phyloP scores from a whole-genome alignment of 1,140 invertebrate species.

The Saccostrea echinata region DNA sequence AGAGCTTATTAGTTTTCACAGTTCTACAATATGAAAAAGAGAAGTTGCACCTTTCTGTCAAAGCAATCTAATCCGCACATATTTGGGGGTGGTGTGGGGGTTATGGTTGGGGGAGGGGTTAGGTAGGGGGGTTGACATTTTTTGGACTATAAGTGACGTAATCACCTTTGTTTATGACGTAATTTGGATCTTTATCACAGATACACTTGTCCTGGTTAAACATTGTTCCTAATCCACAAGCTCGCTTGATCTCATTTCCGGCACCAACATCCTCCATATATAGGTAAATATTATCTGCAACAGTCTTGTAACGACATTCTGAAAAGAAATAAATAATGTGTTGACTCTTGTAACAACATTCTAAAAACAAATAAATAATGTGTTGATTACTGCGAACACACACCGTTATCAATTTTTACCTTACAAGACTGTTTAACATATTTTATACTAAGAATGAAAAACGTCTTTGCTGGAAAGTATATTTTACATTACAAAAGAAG shows the following conservation, averaged over 20 bases:
- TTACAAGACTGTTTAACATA: not conserved
- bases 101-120: too few species aligned
- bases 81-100: too few species aligned
- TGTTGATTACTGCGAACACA: not conserved
- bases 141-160: not conserved
- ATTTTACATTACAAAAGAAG: too few species aligned
- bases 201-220: conserved; percentile 10
- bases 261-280: not conserved
- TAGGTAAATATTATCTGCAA: not conserved
- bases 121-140: too few species aligned
- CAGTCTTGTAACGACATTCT: not conserved
- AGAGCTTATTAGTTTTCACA: too few species aligned
- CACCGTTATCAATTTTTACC: not conserved
- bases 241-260: not conserved
- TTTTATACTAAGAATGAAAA: too few species aligned
- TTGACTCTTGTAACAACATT: not conserved
- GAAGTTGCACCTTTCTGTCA: too few species aligned
- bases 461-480: too few species aligned
- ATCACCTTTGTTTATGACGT: not conserved
- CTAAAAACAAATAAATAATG: not conserved
- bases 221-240: not conserved
- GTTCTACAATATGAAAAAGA: too few species aligned
- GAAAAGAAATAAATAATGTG: not conserved
- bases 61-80: too few species aligned
- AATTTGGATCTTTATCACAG: conserved; percentile 24